Base-by-base conservation (phyloP, 2,797 vertebrate species). In the Sebastes taczanowskii region DNA sequence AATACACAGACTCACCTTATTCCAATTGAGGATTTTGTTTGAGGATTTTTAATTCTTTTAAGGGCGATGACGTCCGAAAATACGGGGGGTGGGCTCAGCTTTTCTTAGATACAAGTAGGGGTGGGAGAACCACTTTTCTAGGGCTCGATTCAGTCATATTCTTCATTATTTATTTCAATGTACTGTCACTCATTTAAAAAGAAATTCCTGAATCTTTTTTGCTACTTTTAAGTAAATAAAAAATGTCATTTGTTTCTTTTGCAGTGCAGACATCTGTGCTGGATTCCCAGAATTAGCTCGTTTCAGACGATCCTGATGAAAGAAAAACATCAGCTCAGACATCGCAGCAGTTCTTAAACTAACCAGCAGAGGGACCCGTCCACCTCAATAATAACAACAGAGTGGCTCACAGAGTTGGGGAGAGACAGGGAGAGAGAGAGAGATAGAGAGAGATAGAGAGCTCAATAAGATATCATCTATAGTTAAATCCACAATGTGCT, bases 341-440 rank as follows among this genome's bases (percentile, higher is more conserved):
- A 80, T 11, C 9, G 13, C 29, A 38, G 82, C 77, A 72, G 61
- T 83, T 73, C 68, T 49, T 8, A 23, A 8, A n/a, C 7, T 1
- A 2, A 49, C 90, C 94, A 94, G 86, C 85, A 94, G 94, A 89
- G 83, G 86, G 90, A 61, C 3, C 75, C 73, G 27, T 85, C 46
- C 8, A 7, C 86, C 53, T 32, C 63, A 35, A 1, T 25, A 70
- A 67, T 5, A 30, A 29, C 11, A n/a, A 2, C 1, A 9, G 27
- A 0, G 60, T 5, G 23, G 35, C 3, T 4, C 20, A 27, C 46
- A 55, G 60, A n/a, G 14, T 7, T 20, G 11, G 11, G 27, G 3
- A 35, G 65, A 52, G 46, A 11, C 25, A 7, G 18, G 16, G 23
- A 23, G 23, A 23, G 23, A 23, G 23, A 29, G 42, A 9, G 14